phyloP scores from a whole-genome alignment of 1,140 invertebrate species.

The Euschistus heros region DNA sequence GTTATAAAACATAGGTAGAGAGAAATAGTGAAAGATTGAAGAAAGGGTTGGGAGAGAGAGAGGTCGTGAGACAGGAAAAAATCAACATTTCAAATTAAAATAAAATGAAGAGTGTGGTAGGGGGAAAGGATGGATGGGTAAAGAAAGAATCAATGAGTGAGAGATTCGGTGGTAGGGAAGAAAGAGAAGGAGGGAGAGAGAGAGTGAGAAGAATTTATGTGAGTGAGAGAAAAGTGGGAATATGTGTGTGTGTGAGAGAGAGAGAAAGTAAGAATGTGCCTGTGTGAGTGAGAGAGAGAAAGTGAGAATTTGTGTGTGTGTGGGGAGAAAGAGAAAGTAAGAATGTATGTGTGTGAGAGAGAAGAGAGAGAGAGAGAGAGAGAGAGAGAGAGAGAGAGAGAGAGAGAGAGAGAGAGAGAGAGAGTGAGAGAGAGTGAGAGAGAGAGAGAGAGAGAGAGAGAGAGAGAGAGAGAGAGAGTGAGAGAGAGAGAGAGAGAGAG shows the following conservation, averaged over 20 bases:
- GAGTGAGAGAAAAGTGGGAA: no score
- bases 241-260: slow-evolving; percentile 12
- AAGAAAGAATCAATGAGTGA: no score
- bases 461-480: slow-evolving; percentile 21
- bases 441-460: slow-evolving; percentile 12
- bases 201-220: no score
- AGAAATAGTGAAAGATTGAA: no score
- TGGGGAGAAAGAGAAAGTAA: slow-evolving; percentile 5
- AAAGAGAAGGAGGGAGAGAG: no score
- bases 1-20: no score
- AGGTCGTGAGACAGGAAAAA: no score
- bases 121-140: no score
- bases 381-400: slow-evolving; percentile 3
- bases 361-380: slow-evolving; percentile 5
- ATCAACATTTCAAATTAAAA: no score
- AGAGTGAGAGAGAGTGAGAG: not conserved
- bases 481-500: slow-evolving; percentile 20
- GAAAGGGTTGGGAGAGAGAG: no score
- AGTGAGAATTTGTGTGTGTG: slow-evolving; percentile 5
- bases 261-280: slow-evolving; percentile 13
- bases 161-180: no score
- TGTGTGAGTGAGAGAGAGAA: slow-evolving; percentile 15
- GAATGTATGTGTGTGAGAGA: not conserved
- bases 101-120: no score
- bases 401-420: slow-evolving; percentile 16